These are phyloP conservation scores for Oncorhynchus tshawytscha DNA, from an alignment of 2,113 vertebrate genomes.

Conservation along the genomic window DNA sequence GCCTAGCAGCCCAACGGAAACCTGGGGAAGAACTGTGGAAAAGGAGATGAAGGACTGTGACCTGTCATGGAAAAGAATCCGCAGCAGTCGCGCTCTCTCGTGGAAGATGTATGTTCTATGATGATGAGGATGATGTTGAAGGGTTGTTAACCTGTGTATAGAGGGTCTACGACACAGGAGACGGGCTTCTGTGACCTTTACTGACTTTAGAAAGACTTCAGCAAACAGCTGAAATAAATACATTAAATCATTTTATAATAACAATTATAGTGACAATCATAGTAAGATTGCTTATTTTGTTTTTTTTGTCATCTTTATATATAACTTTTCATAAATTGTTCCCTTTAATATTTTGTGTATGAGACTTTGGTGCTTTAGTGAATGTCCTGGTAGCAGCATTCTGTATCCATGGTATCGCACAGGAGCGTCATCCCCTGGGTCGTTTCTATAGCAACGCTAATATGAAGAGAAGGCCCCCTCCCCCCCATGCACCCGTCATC, in stretches of 20 bases:
- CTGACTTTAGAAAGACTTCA: slow-evolving; percentile 77
- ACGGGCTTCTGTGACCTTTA: slow-evolving; percentile 75
- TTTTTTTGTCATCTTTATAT: slow-evolving; percentile 70
- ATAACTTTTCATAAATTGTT: slow-evolving; percentile 72
- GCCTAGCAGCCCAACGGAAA: no score
- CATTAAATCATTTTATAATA: slow-evolving; percentile 79
- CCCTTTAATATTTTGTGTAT: slow-evolving; percentile 73
- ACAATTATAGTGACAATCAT: slow-evolving; percentile 78
- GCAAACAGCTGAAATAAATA: slow-evolving; percentile 82
- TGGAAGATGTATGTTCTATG: no score
- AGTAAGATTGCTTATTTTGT: slow-evolving; percentile 77
- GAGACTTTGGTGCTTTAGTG: slow-evolving; percentile 75
- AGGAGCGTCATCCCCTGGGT: slow-evolving; percentile 71
- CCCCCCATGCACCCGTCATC: slow-evolving; percentile 33
- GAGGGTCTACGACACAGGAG: slow-evolving; percentile 37
- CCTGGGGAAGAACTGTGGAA: no score
- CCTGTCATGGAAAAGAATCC: no score
- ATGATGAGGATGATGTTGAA: no score
- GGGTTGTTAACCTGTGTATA: no score
- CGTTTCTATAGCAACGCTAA: slow-evolving; percentile 70
- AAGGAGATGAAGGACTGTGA: no score
- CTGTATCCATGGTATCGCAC: slow-evolving; percentile 70
- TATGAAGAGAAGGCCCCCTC: slow-evolving; percentile 62
- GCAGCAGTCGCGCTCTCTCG: no score
- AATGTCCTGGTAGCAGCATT: slow-evolving; percentile 78